Conservation (phyloP, 2,797 vertebrate species). For the Sphenopsis melanotis region DNA sequence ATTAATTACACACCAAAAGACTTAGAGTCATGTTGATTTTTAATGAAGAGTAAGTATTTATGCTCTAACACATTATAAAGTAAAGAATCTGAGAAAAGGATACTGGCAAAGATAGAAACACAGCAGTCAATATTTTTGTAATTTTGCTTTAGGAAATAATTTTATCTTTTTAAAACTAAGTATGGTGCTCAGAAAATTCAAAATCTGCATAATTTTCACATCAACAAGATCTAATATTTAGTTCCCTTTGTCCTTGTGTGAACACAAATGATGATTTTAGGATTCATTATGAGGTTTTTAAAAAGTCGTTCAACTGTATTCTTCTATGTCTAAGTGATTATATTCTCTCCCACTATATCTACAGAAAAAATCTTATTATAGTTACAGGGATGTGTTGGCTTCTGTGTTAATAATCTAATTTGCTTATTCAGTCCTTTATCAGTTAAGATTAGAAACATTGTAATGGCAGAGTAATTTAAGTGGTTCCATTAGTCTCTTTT, state of each 20-base stretch:
- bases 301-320: neutral
- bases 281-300: neutral
- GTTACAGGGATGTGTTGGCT: neutral
- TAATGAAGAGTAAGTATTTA: neutral
- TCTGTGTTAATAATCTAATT: slow-evolving; percentile 20
- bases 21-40: neutral
- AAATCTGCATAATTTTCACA: neutral
- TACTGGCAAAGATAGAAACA: neutral
- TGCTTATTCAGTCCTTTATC: slow-evolving; percentile 28
- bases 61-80: neutral
- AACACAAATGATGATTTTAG: neutral
- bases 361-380: neutral
- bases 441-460: slow-evolving; percentile 26
- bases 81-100: neutral
- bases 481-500: slow-evolving; percentile 3
- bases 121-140: neutral
- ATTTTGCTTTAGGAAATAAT: neutral
- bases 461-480: slow-evolving; percentile 29
- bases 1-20: neutral
- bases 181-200: neutral
- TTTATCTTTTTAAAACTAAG: neutral
- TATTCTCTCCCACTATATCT: neutral
- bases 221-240: neutral
- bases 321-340: neutral
- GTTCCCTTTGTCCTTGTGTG: neutral